These are phyloP conservation scores for Paraescarpia echinospica DNA, from an alignment of 1,140 invertebrate genomes.

Conservation along the genomic window DNA sequence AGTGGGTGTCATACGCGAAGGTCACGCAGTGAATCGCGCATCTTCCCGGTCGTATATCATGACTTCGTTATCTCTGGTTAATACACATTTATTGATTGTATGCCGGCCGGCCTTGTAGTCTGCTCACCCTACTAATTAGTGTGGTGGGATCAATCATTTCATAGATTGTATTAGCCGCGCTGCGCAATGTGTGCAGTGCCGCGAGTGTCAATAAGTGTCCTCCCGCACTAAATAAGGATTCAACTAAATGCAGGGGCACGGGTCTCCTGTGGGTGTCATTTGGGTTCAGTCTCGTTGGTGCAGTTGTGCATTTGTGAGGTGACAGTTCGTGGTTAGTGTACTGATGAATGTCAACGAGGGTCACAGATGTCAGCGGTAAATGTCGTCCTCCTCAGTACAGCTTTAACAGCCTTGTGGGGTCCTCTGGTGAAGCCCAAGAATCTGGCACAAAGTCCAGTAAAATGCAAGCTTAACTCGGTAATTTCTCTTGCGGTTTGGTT, in stretches of 20 bases:
- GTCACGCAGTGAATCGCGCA: neutral
- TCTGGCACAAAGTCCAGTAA: neutral
- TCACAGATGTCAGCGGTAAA: neutral
- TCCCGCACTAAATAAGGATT: neutral
- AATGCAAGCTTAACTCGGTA: neutral
- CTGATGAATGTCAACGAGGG: neutral
- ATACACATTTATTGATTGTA: slow-evolving; percentile 1
- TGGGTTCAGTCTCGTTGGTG: neutral
- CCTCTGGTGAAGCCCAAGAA: neutral
- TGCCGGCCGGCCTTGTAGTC: neutral
- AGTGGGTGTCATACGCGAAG: neutral
- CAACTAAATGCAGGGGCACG: neutral
- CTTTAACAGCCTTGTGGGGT: neutral
- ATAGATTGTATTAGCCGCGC: neutral
- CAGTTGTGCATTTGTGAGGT: neutral
- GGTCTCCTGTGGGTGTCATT: neutral
- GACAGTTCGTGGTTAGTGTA: neutral
- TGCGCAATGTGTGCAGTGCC: neutral
- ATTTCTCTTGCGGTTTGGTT: neutral
- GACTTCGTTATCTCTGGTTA: neutral
- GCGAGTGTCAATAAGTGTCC: neutral
- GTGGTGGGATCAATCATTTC: neutral
- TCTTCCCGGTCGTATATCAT: neutral
- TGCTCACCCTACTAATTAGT: neutral
- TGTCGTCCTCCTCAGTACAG: neutral